Base-by-base conservation (phyloP, 1,140 invertebrate species). In the Hestina assimilis region DNA sequence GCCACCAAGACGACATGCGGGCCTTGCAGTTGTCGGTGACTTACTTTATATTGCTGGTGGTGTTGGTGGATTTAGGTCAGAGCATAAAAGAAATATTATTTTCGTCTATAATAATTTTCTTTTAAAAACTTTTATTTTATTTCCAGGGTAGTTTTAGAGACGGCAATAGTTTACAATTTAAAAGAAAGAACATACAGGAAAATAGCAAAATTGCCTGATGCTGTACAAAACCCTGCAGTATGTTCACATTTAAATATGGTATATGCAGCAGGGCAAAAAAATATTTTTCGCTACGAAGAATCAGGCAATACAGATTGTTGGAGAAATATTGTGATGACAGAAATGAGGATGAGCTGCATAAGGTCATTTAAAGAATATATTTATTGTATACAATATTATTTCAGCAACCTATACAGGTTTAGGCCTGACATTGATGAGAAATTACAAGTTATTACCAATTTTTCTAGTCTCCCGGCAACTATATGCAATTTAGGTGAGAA, bases 21-120 rank as follows among this genome's bases (percentile, higher is more conserved):
- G 84, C 4, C 60, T 84, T 8, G 70, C 68, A 2, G 47, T 83
- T 9, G 15, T 80, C 11, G 79, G 65, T 0, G 76, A 87, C 59
- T 63, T 60, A 4, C 56, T 87, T 17, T 85, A 59, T 59, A 70
- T 87, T 35, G 51, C 81, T 45, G 84, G 84, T 62, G 84, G 84
- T 23, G 77, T 85, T 58, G 80, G 80, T 66, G 75, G 67, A 26
- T 83, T 72, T 72, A 83, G 83, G 83, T 87, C 42, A 72, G 73
- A 79, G 42, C 4, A 33, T 51, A 38, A 19, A 1, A 35, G 5
- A 35, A 35, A 6, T 8, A 8, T 17, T 35, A 17, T 15, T 5
- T 33, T 15, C 4, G 6, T 33, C 15, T 5, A 28, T 26, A 9
- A n/a, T 41, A 14, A 4, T 24, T 24, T 4, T 24, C 7, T 4